phyloP scores from a whole-genome alignment of 2,113 vertebrate genomes.

The Bothrops jararaca region DNA sequence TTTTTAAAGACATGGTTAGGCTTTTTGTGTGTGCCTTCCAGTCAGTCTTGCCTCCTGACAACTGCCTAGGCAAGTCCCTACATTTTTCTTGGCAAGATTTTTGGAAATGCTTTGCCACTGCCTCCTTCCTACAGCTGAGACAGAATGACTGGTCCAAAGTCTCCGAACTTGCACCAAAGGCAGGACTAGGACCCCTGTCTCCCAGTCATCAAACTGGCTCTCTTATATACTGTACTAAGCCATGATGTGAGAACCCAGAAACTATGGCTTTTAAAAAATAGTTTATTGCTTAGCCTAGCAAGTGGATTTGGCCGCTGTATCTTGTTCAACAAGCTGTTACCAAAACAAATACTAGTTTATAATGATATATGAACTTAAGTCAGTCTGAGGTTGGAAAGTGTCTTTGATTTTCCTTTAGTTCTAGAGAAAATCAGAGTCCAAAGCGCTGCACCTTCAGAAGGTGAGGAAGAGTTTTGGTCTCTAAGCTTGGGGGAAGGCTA shows the following conservation, averaged over 20 bases:
- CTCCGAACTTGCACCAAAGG: not conserved
- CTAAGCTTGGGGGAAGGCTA: not conserved
- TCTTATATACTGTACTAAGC: not conserved
- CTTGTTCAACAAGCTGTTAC: not conserved
- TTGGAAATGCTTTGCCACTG: not conserved
- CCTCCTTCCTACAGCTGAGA: not conserved
- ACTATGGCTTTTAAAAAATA: not conserved
- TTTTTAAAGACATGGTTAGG: not conserved
- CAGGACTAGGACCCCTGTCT: not conserved
- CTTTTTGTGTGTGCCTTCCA: not conserved
- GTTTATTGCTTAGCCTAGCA: not conserved
- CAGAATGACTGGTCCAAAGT: not conserved
- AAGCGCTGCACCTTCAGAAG: not conserved
- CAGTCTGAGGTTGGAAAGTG: not conserved
- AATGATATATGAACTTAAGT: not conserved
- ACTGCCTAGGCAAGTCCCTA: not conserved
- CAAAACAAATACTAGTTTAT: not conserved
- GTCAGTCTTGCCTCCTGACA: not conserved
- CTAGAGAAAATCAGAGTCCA: not conserved
- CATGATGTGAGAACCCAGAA: not conserved
- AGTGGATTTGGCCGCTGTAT: not conserved
- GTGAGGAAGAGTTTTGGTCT: not conserved
- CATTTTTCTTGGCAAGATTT: not conserved
- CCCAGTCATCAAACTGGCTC: not conserved
- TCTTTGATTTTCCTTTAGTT: not conserved